These are phyloP conservation scores for Parthenolecanium corni DNA, from an alignment of 2,888 invertebrate species.

Conservation along the genomic window DNA sequence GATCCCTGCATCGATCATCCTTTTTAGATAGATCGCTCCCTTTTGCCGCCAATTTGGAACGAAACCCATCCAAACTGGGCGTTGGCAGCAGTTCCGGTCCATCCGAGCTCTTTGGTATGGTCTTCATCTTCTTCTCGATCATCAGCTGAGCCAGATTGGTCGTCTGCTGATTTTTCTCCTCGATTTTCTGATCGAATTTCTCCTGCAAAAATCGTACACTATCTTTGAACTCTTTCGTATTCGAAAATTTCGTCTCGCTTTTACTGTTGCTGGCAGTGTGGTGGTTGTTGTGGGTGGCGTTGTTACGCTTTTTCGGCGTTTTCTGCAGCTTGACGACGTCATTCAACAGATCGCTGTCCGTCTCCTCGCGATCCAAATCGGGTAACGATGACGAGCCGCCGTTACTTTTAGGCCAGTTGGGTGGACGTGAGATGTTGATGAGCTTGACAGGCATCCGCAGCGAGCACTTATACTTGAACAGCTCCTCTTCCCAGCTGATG, in stretches of 20 bases:
- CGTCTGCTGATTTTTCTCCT: slow-evolving; percentile 10
- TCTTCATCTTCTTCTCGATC: slow-evolving; percentile 22
- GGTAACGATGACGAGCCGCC: slow-evolving; percentile 61
- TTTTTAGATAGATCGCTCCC: not conserved
- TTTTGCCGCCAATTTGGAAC: slow-evolving; percentile 6
- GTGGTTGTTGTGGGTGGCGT: not conserved
- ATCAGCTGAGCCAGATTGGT: slow-evolving; percentile 3
- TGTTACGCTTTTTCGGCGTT: slow-evolving; percentile 11
- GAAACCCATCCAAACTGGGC: slow-evolving; percentile 12
- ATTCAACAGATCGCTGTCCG: slow-evolving; percentile 13
- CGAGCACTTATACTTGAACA: slow-evolving; percentile 69
- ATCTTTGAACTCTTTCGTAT: slow-evolving; percentile 22
- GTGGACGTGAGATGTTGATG: slow-evolving; percentile 40
- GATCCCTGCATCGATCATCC: not conserved
- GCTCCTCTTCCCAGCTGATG: slow-evolving; percentile 66
- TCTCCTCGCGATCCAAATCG: slow-evolving; percentile 49
- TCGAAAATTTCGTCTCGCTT: slow-evolving; percentile 16
- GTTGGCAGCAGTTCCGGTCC: slow-evolving; percentile 20
- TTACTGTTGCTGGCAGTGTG: not conserved
- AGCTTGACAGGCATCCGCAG: slow-evolving; percentile 68
- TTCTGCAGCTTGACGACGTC: slow-evolving; percentile 1
- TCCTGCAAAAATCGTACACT: slow-evolving; percentile 15
- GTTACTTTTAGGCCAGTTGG: slow-evolving; percentile 31
- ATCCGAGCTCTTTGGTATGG: slow-evolving; percentile 11
- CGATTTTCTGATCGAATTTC: slow-evolving; percentile 24